phyloP scores from a whole-genome alignment of 2,888 invertebrate genomes.

The Cantharis lateralis region DNA sequence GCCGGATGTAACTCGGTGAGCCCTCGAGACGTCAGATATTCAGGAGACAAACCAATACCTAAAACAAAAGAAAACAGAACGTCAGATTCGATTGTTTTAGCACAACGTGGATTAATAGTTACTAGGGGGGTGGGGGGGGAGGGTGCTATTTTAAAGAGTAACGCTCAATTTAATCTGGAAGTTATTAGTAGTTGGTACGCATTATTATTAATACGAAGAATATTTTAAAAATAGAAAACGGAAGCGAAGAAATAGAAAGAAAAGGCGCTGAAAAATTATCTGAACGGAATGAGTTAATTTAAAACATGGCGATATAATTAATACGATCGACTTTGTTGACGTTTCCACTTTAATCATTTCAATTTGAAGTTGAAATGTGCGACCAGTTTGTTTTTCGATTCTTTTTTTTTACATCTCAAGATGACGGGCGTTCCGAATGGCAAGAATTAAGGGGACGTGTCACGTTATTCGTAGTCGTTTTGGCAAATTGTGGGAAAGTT shows the following conservation, averaged over 20 bases:
- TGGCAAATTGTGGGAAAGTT: not conserved
- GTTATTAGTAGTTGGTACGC: conserved; percentile 31
- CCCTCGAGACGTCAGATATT: conserved; percentile 64
- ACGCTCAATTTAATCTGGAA: conserved; percentile 34
- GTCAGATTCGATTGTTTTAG: no score
- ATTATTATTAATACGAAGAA: not conserved
- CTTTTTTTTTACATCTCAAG: not conserved
- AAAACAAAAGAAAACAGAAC: conserved; percentile 42
- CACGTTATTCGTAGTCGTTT: not conserved
- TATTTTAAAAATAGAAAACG: not conserved
- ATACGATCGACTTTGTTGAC: conserved; percentile 39
- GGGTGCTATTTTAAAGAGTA: conserved; percentile 2
- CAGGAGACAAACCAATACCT: conserved; percentile 65
- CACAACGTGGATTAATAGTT: no score
- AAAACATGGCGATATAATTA: conserved; percentile 36
- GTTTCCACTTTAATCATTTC: conserved; percentile 30
- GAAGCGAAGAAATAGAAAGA: conserved; percentile 5
- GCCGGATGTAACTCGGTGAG: conserved; percentile 64
- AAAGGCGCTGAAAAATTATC: conserved; percentile 7
- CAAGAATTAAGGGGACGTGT: not conserved
- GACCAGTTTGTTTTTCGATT: conserved; percentile 1
- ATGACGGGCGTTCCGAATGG: not conserved
- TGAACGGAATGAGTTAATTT: conserved; percentile 22
- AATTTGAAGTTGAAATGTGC: conserved; percentile 10
- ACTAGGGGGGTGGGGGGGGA: no score